Evolutionary conservation across 2,888 invertebrate genomes (phyloP).

Genomic region (Digitonthophagus gazella): DNA sequence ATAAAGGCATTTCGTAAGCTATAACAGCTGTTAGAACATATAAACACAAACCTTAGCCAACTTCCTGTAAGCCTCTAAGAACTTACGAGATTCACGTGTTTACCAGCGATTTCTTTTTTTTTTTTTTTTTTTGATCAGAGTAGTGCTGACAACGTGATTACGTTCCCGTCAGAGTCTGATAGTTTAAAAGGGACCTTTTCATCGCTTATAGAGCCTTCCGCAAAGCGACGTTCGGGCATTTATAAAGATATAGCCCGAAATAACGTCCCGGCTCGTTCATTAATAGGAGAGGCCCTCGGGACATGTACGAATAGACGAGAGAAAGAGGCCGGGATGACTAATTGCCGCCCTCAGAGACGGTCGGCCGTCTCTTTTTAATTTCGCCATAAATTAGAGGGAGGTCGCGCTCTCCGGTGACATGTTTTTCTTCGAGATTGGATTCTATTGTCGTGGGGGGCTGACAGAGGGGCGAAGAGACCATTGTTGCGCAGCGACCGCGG

Average conservation of each 20-base stretch:
- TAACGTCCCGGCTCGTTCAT: neutral
- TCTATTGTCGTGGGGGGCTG: constrained; percentile 22
- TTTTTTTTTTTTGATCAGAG: neutral
- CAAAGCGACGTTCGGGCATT: neutral
- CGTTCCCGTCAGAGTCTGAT: neutral
- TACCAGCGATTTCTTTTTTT: no score
- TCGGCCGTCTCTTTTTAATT: constrained; percentile 18
- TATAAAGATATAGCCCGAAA: neutral
- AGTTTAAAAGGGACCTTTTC: neutral
- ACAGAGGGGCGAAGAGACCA: constrained; percentile 1
- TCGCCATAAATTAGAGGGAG: constrained; percentile 25
- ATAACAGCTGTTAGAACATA: no score
- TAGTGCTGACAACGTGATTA: neutral
- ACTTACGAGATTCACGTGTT: neutral
- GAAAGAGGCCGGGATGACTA: neutral
- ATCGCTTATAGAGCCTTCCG: neutral
- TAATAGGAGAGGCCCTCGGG: neutral
- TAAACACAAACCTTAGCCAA: no score
- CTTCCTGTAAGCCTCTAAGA: neutral
- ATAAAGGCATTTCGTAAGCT: no score
- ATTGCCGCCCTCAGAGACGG: neutral
- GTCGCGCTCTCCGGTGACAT: constrained; percentile 21
- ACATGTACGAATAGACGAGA: neutral
- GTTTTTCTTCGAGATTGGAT: constrained; percentile 27
- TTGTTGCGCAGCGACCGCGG: constrained; percentile 33